Percentiles rank a stretch among this genome's conserved stretches.
These are phyloP conservation scores for Chionoecetes opilio DNA, from an alignment of 1,140 invertebrate genomes.

Conservation along the genomic window DNA sequence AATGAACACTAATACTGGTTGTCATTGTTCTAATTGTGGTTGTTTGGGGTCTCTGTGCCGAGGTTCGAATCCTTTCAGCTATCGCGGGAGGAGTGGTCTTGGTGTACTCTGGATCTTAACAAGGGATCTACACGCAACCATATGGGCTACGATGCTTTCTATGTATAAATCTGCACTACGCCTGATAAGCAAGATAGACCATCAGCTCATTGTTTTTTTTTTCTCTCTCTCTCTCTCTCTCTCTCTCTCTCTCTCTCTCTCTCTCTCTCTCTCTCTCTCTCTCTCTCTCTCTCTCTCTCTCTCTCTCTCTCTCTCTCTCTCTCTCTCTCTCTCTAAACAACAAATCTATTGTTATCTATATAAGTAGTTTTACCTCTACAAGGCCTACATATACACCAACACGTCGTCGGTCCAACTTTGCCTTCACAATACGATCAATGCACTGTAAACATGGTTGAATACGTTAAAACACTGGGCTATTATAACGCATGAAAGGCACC, in stretches of 20 bases:
- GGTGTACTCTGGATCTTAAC: background rate
- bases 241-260: slow-evolving; percentile 10
- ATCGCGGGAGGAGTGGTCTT: background rate
- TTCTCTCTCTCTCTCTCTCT: slow-evolving; percentile 8
- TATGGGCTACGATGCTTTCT: background rate
- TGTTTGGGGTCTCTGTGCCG: background rate
- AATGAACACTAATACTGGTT: background rate
- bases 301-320: background rate
- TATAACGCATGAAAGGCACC: background rate
- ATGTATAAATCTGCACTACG: background rate
- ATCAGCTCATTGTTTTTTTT: background rate
- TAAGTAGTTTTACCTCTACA: background rate
- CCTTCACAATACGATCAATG: background rate
- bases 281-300: background rate
- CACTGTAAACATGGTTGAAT: background rate
- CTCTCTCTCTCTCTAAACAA: background rate
- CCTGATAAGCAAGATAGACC: background rate
- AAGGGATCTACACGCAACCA: background rate
- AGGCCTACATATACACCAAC: background rate
- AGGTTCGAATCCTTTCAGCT: background rate
- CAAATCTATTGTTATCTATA: background rate
- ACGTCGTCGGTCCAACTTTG: background rate
- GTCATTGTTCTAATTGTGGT: background rate
- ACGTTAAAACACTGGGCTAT: background rate
- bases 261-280: background rate